Base-by-base conservation (phyloP, 2,797 vertebrate genomes). In the Sphaeramia orbicularis region DNA sequence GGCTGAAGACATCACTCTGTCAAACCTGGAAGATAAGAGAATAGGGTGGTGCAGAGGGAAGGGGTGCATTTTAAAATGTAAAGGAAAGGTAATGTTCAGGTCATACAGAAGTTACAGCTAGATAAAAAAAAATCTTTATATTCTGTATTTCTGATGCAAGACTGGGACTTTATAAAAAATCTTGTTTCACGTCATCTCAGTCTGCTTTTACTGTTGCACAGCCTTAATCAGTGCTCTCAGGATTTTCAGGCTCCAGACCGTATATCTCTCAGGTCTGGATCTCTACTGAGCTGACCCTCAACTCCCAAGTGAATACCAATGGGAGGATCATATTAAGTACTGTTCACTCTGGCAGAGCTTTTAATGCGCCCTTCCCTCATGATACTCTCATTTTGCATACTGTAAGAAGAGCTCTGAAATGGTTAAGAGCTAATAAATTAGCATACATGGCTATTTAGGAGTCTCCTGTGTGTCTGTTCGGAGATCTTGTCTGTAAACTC, bases 1-100 rank as follows among this genome's bases (percentile, higher is more conserved):
- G 82, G 85, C 81, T 86, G 81, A 90, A 89, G 86, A 92, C 89
- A 87, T 91, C 89, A 89, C 78, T 90, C 90, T 83, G 84, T 88
- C 86, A 89, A 84, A 85, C 71, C 63, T 63, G 51, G 64, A 37
- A 89, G 91, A 90, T 89, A 86, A 84, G 86, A 78, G 79, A 80
- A 59, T 65, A 38, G 59, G 65, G 24, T 32, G 43, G 42, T 82
- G 84, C 56, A 78, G 27, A 9, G 6, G 32, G 21, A 15, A 58
- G 5, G 37, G 54, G 35, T 43, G 62, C 4, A 0, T 49, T 69
- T 57, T 69, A 61, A 78, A 84, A 87, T 80, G 84, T 80, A 80
- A 80, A 76, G 75, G 44, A 68, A 74, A 77, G 58, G 54, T 58
- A 71, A 74, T 13, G 13, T 64, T 63, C 10, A 56, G 65, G 74